Conservation (phyloP, 2,888 invertebrate species). For the Tenthredo livida region DNA sequence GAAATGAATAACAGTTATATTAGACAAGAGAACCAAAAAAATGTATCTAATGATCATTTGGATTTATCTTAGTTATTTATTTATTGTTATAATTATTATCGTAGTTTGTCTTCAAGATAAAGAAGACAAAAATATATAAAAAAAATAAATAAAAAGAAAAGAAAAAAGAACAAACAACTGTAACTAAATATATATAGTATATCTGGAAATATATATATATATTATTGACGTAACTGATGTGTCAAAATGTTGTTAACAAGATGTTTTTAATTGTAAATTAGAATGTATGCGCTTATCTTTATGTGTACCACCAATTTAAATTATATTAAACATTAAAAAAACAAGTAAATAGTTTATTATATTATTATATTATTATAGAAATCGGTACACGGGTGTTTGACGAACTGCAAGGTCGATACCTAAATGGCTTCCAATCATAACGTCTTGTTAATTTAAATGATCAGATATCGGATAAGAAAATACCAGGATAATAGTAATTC, state of each 20-base stretch:
- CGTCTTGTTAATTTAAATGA: background rate
- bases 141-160: background rate
- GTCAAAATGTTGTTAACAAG: conserved; percentile 35
- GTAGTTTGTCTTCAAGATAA: conserved; percentile 9
- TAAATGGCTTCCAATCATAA: conserved; percentile 37
- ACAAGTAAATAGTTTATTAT: background rate
- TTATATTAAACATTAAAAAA: background rate
- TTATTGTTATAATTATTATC: conserved; percentile 34
- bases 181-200: background rate
- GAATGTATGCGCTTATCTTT: conserved; percentile 5
- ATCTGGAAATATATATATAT: background rate
- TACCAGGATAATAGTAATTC: background rate
- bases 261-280: conserved; percentile 46
- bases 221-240: conserved; percentile 31
- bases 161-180: background rate
- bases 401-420: background rate
- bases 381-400: conserved; percentile 37
- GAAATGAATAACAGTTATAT: conserved; percentile 11
- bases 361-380: conserved; percentile 7
- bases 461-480: background rate
- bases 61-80: conserved; percentile 27
- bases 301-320: conserved; percentile 32
- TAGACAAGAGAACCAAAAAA: conserved; percentile 25
- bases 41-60: conserved; percentile 16
- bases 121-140: background rate